A percentile compares a stretch with the other conserved stretches of the same genome.
phyloP scores from a whole-genome alignment of 2,113 vertebrate species.

The Sceloporus tristichus region DNA sequence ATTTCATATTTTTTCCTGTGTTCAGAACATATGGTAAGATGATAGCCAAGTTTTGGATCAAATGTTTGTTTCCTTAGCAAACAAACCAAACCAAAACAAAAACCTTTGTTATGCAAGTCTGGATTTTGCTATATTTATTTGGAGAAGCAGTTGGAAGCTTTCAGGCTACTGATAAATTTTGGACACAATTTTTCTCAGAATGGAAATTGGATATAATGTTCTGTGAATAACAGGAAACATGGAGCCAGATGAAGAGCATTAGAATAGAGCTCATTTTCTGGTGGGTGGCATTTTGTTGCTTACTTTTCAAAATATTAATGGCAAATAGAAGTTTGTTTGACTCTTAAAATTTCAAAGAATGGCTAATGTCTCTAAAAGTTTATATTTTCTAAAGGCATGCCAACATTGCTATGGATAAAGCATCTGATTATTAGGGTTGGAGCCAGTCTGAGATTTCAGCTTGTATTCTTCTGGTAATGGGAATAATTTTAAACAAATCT shows the following conservation, averaged over 20 bases:
- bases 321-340: constrained; percentile 3
- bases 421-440: background rate
- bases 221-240: constrained; percentile 13
- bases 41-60: background rate
- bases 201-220: constrained; percentile 24
- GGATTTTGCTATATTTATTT: constrained; percentile 25
- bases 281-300: constrained; percentile 9
- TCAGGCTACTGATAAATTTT: constrained; percentile 21
- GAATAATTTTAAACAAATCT: background rate
- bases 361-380: background rate
- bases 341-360: background rate
- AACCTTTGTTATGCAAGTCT: constrained; percentile 9
- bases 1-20: background rate
- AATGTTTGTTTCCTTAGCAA: constrained; percentile 6
- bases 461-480: no score
- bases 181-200: constrained; percentile 3
- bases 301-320: constrained; percentile 14
- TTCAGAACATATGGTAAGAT: background rate
- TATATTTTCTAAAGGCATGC: background rate
- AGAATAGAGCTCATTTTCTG: constrained; percentile 3
- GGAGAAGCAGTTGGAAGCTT: constrained; percentile 5
- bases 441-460: background rate
- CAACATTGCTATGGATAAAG: background rate
- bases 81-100: background rate
- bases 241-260: constrained; percentile 2